Conservation (phyloP, 2,888 invertebrate genomes). For the Alsophila aescularia region DNA sequence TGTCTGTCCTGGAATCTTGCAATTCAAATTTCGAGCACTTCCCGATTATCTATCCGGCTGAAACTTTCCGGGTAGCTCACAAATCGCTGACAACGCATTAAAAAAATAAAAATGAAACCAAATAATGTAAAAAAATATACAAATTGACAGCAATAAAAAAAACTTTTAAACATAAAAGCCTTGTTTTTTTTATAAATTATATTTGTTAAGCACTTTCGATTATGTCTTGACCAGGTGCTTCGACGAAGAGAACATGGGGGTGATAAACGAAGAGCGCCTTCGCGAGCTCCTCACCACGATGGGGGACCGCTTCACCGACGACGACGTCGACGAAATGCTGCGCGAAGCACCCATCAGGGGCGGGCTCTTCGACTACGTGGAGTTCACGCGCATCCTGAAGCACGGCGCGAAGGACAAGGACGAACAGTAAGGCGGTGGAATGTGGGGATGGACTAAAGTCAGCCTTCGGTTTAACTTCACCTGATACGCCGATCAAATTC, state of each 20-base stretch:
- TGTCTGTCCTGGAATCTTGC: no score
- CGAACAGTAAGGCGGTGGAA: constrained; percentile 87
- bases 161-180: no score
- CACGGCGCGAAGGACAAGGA: constrained; percentile 99
- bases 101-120: no score
- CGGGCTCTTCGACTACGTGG: constrained; percentile 97
- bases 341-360: constrained; percentile 98
- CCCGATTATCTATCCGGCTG: no score
- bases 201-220: no score
- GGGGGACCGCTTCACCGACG: constrained; percentile 98
- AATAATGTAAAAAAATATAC: no score
- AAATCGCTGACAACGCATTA: no score
- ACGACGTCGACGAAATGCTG: constrained; percentile 99
- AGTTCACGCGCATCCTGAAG: constrained; percentile 99
- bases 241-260: constrained; percentile 97
- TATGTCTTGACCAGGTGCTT: constrained; percentile 95
- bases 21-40: no score
- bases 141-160: no score
- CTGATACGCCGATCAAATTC: no score
- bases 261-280: constrained; percentile 96
- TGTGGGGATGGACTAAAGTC: constrained; percentile 1
- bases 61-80: no score
- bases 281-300: constrained; percentile 98
- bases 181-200: no score
- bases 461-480: neutral